Base-by-base conservation (phyloP, 1,140 invertebrate species). In the Limonius californicus region DNA sequence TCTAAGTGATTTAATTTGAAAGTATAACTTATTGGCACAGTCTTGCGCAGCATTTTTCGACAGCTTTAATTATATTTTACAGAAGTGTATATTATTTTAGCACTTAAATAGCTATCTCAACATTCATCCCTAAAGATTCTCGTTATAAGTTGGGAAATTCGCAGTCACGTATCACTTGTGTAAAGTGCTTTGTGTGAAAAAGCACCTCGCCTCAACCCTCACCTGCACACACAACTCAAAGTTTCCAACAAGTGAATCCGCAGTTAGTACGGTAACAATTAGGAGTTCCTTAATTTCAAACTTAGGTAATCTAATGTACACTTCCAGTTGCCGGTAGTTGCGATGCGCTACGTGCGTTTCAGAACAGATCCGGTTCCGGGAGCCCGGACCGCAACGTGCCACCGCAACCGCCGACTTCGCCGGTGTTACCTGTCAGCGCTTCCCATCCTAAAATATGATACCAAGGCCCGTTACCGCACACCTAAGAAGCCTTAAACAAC, bases 341-440 rank as follows among this genome's bases (percentile, higher is more conserved):
- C 54, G 61, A 62, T 57, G 39, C 47, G 61, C 43, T 62, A 57
- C 54, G 55, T 62, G 54, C 54, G 55, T 57, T 55, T 39, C 32
- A 53, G 55, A 57, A 57, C 61, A 62, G 42, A 57, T 62, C 61
- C 61, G 61, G 61, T 53, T 57, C 45, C 45, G 61, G 45, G 43
- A 32, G 45, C 39, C 19, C 32, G 30, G 43, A 62, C 61, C 61
- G 42, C 61, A 54, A 62, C 39, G 56, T 55, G 61, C 55, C 21
- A 57, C 61, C 61, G 56, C 61, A 62, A 62, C 43, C 56, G 43
- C 56, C 56, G 54, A 58, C 27, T 62, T 57, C 57, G 56, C 61
- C 54, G 56, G 54, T 53, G 32, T 58, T 53, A 62, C 42, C 61
- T 62, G 61, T 62, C 61, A 57, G 43, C 61, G 55, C 61, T 58